phyloP scores from a whole-genome alignment of 2,888 invertebrate species.

The Pammene fasciana region DNA sequence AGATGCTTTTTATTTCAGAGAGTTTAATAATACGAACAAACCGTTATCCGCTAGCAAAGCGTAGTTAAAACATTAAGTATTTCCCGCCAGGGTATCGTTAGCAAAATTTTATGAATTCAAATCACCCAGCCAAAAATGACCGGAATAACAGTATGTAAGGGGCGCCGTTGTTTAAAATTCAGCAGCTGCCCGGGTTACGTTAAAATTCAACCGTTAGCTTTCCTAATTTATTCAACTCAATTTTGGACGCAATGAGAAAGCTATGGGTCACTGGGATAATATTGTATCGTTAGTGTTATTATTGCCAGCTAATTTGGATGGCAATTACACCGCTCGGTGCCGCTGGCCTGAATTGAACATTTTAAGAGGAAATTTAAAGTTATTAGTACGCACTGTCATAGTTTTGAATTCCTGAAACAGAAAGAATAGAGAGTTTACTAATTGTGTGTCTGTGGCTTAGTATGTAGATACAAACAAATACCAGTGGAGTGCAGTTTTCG shows the following conservation, averaged over 20 bases:
- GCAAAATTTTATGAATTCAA: constrained; percentile 22
- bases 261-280: constrained; percentile 53
- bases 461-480: too few species aligned
- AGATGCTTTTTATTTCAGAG: background rate
- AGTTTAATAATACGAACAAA: background rate
- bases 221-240: constrained; percentile 79
- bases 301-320: constrained; percentile 26
- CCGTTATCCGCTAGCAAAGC: background rate
- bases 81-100: background rate
- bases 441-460: too few species aligned
- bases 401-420: too few species aligned
- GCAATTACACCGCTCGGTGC: constrained; percentile 3
- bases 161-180: constrained; percentile 44
- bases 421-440: too few species aligned
- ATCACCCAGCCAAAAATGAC: constrained; percentile 22
- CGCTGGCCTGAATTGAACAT: background rate
- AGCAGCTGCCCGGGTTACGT: constrained; percentile 56
- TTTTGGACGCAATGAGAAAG: constrained; percentile 69
- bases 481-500: too few species aligned
- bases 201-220: constrained; percentile 75
- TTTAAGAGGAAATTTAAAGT: background rate
- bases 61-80: background rate
- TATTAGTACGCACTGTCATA: too few species aligned
- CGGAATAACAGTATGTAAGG: constrained; percentile 35
- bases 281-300: constrained; percentile 34